Conservation (phyloP, 2,888 invertebrate genomes). For the Prenolepis imparis region DNA sequence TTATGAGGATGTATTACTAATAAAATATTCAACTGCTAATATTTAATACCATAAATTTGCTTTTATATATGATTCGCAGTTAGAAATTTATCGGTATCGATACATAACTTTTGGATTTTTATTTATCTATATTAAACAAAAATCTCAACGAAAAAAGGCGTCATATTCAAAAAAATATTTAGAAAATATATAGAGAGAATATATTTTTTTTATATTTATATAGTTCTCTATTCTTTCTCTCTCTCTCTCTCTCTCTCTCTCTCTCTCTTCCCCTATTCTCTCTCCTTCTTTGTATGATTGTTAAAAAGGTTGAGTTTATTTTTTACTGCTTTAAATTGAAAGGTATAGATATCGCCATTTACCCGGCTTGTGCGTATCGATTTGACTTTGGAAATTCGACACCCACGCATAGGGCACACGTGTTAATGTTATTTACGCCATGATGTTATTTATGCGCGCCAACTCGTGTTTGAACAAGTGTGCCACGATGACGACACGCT, state of each 20-base stretch:
- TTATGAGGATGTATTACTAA: not conserved
- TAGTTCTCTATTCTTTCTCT: not conserved
- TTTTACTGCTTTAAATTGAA: not conserved
- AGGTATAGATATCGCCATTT: conserved; percentile 9
- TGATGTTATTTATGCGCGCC: conserved; percentile 74
- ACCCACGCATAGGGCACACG: conserved; percentile 59
- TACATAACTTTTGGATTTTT: conserved; percentile 1
- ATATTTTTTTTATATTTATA: not conserved
- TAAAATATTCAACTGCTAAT: conserved; percentile 3
- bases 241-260: too few species aligned
- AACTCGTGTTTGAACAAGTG: conserved; percentile 78
- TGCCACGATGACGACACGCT: conserved; percentile 68
- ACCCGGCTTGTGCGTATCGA: conserved; percentile 36
- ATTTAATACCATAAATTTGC: conserved; percentile 11
- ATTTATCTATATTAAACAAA: not conserved
- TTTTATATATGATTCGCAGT: not conserved
- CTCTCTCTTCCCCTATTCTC: too few species aligned
- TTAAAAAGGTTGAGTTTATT: conserved; percentile 11
- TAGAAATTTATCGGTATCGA: not conserved
- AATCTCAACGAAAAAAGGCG: not conserved
- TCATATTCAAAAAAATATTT: not conserved
- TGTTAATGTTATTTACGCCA: conserved; percentile 76
- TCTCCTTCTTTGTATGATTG: not conserved
- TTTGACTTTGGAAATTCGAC: conserved; percentile 53
- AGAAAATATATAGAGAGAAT: not conserved